Percentiles rank a stretch among this genome's conserved stretches.
These are phyloP conservation scores for honey bee (Apis mellifera) DNA, from an alignment of 1,140 invertebrate species.

Conservation along the genomic window DNA sequence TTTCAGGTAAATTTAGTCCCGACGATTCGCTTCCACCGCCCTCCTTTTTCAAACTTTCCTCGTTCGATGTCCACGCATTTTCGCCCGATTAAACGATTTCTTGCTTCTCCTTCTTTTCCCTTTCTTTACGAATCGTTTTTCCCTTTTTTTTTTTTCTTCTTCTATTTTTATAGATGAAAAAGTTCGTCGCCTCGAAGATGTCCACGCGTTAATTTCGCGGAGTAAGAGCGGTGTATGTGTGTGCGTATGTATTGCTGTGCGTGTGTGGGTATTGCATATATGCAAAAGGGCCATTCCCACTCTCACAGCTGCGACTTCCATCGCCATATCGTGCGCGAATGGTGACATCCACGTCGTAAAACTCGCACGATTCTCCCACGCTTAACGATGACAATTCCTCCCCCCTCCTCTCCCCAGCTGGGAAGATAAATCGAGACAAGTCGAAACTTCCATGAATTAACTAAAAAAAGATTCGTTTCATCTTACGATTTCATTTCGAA, in stretches of 20 bases:
- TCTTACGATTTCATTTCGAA: too few relatives aligned
- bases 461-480: not conserved
- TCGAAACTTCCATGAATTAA: slow-evolving; percentile 16
- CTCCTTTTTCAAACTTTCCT: too few relatives aligned
- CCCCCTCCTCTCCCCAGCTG: not conserved
- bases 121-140: not conserved
- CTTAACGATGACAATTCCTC: slow-evolving; percentile 29
- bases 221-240: not conserved
- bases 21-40: not conserved
- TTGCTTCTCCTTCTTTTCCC: not conserved
- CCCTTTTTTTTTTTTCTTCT: too few relatives aligned
- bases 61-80: not conserved
- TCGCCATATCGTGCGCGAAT: slow-evolving; percentile 25
- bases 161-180: not conserved
- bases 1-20: not conserved
- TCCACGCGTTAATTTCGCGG: slow-evolving; percentile 35
- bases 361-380: slow-evolving; percentile 60
- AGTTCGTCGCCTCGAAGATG: slow-evolving; percentile 19
- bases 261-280: slow-evolving; percentile 41
- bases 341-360: slow-evolving; percentile 61
- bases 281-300: slow-evolving; percentile 31
- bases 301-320: slow-evolving; percentile 52
- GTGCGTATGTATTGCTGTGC: too few relatives aligned
- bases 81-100: not conserved
- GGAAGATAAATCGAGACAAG: slow-evolving; percentile 24